Percentiles rank a stretch among this genome's conserved stretches.
Conservation (phyloP, 2,888 invertebrate genomes). For the Yponomeuta cagnagella region DNA sequence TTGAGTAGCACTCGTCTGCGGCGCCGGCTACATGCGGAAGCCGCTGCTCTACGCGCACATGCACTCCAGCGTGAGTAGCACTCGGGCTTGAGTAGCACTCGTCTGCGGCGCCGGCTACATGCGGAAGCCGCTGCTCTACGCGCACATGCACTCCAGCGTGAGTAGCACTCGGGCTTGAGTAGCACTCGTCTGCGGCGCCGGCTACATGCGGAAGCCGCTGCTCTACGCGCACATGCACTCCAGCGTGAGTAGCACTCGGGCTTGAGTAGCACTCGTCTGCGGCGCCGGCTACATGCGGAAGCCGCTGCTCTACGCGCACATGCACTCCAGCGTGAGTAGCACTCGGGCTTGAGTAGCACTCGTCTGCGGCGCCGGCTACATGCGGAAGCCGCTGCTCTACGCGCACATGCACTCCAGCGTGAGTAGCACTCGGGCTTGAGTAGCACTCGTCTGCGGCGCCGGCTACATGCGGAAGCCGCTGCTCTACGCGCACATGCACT, state of each 20-base stretch:
- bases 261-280: slow-evolving; percentile 71
- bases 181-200: slow-evolving; percentile 81
- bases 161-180: slow-evolving; percentile 21
- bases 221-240: slow-evolving; percentile 86
- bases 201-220: slow-evolving; percentile 88
- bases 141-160: slow-evolving; percentile 83
- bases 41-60: slow-evolving; percentile 86
- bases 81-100: slow-evolving; percentile 31
- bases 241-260: slow-evolving; percentile 49
- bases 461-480: slow-evolving; percentile 90
- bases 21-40: slow-evolving; percentile 89
- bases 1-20: slow-evolving; percentile 70
- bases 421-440: slow-evolving; percentile 21
- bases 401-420: slow-evolving; percentile 84
- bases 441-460: slow-evolving; percentile 79
- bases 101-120: slow-evolving; percentile 89
- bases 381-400: slow-evolving; percentile 86
- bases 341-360: slow-evolving; percentile 31
- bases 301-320: slow-evolving; percentile 84
- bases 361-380: slow-evolving; percentile 87
- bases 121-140: slow-evolving; percentile 85
- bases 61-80: slow-evolving; percentile 73
- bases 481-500: slow-evolving; percentile 85
- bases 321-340: slow-evolving; percentile 77
- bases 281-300: slow-evolving; percentile 90